Conservation (phyloP, 2,797 vertebrate species). For the Australoheros facetus region DNA sequence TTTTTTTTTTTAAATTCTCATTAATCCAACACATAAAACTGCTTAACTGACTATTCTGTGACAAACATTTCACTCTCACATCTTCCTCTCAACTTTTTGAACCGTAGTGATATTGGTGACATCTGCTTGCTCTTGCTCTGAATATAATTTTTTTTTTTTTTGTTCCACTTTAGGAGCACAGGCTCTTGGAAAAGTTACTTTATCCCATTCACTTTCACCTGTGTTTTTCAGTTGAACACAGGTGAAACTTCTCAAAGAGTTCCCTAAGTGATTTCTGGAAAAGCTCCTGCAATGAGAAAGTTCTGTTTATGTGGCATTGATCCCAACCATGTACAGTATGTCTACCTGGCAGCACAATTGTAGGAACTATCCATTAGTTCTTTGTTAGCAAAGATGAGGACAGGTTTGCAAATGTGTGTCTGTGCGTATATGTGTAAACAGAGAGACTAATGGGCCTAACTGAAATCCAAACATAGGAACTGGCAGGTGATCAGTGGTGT, state of each 20-base stretch:
- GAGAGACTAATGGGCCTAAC: conserved; percentile 70
- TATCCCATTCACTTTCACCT: not conserved
- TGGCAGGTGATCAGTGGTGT: conserved; percentile 69
- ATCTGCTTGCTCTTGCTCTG: not conserved
- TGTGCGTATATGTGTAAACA: conserved; percentile 60
- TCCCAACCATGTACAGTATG: conserved; percentile 59
- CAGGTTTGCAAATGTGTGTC: conserved; percentile 30
- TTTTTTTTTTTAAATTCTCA: conserved; percentile 7
- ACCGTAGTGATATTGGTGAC: not conserved
- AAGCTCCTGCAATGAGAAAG: conserved; percentile 7
- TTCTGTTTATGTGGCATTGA: conserved; percentile 48
- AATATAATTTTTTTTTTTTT: not conserved
- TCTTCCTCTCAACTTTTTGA: not conserved
- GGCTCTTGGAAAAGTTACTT: not conserved
- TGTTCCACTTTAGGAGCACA: not conserved
- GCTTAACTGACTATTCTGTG: not conserved
- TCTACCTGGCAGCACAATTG: conserved; percentile 52
- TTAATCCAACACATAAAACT: conserved; percentile 1
- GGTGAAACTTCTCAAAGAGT: conserved; percentile 21
- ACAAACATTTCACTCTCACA: not conserved
- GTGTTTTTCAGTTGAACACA: not conserved
- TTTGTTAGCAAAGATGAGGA: conserved; percentile 55
- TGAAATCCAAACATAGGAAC: conserved; percentile 73
- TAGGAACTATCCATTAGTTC: conserved; percentile 60
- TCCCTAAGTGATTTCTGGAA: conserved; percentile 20